Evolutionary conservation across 2,797 vertebrate genomes (phyloP).

Genomic region (Pampus argenteus): DNA sequence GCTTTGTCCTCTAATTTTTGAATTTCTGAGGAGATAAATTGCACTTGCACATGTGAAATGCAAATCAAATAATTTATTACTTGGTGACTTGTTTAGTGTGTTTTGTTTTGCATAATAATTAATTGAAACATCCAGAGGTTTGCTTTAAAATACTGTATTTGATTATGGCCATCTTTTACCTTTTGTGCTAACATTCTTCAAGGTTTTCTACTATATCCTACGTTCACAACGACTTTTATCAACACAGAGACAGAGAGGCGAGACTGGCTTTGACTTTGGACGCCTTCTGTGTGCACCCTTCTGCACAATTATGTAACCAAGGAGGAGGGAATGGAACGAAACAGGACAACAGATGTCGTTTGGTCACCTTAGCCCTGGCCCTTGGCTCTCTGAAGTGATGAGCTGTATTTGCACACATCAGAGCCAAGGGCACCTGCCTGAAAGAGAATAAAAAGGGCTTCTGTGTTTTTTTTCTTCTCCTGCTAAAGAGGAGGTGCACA

Average conservation of each 20-base stretch:
- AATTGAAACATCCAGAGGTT: background rate
- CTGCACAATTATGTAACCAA: conserved; percentile 9
- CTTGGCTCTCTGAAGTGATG: conserved; percentile 40
- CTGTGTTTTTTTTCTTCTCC: background rate
- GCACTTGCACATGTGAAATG: background rate
- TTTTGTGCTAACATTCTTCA: background rate
- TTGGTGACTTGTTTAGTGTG: background rate
- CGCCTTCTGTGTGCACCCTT: conserved; percentile 16
- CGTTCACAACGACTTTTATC: background rate
- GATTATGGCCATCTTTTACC: fast-evolving
- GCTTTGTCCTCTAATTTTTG: conserved; percentile 24
- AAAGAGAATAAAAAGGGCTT: conserved; percentile 31
- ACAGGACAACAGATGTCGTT: conserved; percentile 59
- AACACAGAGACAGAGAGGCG: background rate
- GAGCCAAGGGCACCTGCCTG: conserved; percentile 59
- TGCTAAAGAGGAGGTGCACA: background rate
- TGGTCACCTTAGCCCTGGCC: conserved; percentile 47
- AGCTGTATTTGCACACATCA: conserved; percentile 48
- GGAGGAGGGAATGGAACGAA: conserved; percentile 7
- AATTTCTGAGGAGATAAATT: conserved; percentile 6
- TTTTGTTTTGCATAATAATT: background rate
- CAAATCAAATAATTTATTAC: background rate
- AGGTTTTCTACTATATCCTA: background rate
- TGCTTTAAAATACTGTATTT: background rate
- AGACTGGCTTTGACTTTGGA: conserved; percentile 28